These are phyloP conservation scores for Argyresthia goedartella DNA, from an alignment of 2,888 invertebrate genomes.

Conservation along the genomic window DNA sequence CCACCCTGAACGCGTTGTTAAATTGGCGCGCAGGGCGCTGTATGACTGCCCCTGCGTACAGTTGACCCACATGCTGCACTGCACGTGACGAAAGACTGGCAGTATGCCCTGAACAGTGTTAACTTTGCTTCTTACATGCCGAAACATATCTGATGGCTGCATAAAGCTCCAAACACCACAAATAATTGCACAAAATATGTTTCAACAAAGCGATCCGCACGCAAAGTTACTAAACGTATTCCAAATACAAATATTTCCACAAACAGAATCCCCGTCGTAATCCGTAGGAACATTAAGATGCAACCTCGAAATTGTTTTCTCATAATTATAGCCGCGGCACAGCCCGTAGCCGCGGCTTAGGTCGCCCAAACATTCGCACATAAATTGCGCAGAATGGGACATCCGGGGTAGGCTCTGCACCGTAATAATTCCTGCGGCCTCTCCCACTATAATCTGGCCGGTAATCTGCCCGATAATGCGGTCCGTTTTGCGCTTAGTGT, in stretches of 20 bases:
- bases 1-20: no score
- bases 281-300: constrained; percentile 53
- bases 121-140: no score
- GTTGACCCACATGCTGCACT: no score
- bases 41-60: no score
- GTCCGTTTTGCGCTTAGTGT: constrained; percentile 44
- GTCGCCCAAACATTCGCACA: constrained; percentile 62
- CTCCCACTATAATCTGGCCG: constrained; percentile 64
- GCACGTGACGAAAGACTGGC: no score
- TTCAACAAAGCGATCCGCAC: no score
- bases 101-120: no score
- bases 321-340: constrained; percentile 55
- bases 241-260: constrained; percentile 9
- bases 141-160: no score
- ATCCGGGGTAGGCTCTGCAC: constrained; percentile 10
- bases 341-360: constrained; percentile 45
- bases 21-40: no score
- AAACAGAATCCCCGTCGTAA: constrained; percentile 29
- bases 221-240: neutral
- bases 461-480: constrained; percentile 68
- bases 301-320: constrained; percentile 67
- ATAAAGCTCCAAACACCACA: no score
- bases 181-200: no score
- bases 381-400: constrained; percentile 66
- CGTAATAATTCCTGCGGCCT: constrained; percentile 56